These are phyloP conservation scores for Hypomecis atomaria DNA, from an alignment of 2,888 invertebrate genomes.

Conservation along the genomic window DNA sequence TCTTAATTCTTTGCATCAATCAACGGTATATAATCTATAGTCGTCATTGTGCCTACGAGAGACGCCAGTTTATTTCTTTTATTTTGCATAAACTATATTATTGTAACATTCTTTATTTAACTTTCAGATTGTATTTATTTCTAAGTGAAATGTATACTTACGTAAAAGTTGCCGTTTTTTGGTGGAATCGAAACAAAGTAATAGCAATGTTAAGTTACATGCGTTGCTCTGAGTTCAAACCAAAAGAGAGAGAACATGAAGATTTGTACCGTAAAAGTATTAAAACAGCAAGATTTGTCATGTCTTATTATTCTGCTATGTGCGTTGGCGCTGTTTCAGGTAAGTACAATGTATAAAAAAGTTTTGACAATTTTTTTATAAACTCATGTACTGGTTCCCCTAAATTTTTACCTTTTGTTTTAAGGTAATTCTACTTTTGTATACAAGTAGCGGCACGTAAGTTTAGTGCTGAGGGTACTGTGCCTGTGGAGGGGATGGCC, in stretches of 20 bases:
- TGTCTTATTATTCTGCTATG: conserved; percentile 76
- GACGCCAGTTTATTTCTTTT: background rate
- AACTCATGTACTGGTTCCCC: too few species aligned
- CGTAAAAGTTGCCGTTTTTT: conserved; percentile 76
- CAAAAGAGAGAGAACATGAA: conserved; percentile 70
- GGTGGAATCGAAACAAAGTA: conserved; percentile 74
- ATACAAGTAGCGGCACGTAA: too few species aligned
- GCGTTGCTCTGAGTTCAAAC: conserved; percentile 71
- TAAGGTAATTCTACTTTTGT: too few species aligned
- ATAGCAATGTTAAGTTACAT: conserved; percentile 68
- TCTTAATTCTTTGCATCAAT: too few species aligned
- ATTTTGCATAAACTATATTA: too few species aligned
- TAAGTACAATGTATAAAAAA: too few species aligned
- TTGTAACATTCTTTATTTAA: background rate
- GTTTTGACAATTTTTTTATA: too few species aligned
- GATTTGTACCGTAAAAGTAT: conserved; percentile 70
- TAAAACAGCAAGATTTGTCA: conserved; percentile 70
- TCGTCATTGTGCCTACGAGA: background rate
- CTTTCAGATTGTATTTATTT: conserved; percentile 76
- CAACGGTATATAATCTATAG: too few species aligned
- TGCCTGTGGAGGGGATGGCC: too few species aligned
- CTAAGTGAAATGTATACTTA: conserved; percentile 82
- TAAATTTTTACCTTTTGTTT: too few species aligned
- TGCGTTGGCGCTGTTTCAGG: conserved; percentile 79
- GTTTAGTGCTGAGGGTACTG: too few species aligned